Evolutionary conservation across 2,797 vertebrate species (phyloP), one percentile per base, ranked within the genome.

Genomic region (Sebastes hubbsi): DNA sequence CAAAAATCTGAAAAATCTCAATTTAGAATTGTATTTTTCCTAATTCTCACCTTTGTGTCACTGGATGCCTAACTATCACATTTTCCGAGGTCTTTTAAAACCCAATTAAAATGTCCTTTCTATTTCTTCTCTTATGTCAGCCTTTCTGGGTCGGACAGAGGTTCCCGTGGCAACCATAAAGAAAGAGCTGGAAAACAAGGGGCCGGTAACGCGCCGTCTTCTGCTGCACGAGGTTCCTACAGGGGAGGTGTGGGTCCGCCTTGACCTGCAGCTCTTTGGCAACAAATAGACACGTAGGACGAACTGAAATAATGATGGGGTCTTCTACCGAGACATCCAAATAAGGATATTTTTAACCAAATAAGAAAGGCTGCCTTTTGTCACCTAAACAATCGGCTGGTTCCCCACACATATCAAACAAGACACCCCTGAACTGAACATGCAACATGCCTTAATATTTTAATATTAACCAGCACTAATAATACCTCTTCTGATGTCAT

Each of bases 91-190:
- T 18, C 1, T 68, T 63, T 55, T 6, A 3, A 22, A 29, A 55
- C 7, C 55, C 10, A 20, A 8, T 13, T 18, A 18, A 56, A 54
- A 71, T 61, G 27, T n/a, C 2, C 2, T 59, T 58, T 77, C 4
- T 74, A 8, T 14, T 75, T 68, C 9, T 25, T 42, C 25, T 69
- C 42, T 71, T 5, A 2, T 42, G 3, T 49, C 93, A 99, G 99
- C 97, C 84, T 99, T 99, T 91, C 95, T 99, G 86, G 99, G 99
- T 78, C 97, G 98, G 34, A 99, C 98, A 0, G 99, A 99, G 94
- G 94, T 99, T 91, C 98, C 98, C 0, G 96, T 99, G 82, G 98
- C 98, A 66, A 99, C 98, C 93, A 99, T 99, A 87, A 97, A 97
- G 92, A 98, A 97, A 42, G 99, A 99, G 77, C 94, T 99, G 75